These are phyloP conservation scores for Mimas tiliae DNA, from an alignment of 2,888 invertebrate genomes.

Conservation along the genomic window DNA sequence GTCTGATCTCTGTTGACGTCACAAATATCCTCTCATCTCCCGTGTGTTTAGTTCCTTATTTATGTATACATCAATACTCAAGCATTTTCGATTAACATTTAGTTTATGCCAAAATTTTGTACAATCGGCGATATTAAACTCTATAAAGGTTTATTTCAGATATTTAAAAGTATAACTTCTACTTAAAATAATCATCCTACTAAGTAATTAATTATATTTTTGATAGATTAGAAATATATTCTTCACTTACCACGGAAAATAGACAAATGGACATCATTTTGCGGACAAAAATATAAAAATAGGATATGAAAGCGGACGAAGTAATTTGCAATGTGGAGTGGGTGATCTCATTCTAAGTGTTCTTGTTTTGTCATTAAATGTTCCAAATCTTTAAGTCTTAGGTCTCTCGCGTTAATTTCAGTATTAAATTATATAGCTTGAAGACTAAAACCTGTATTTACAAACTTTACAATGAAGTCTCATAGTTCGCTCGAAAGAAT, in stretches of 20 bases:
- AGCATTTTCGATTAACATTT: constrained; percentile 20
- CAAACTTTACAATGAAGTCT: too few species aligned
- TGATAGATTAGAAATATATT: background rate
- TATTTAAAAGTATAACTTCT: background rate
- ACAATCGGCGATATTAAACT: constrained; percentile 24
- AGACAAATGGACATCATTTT: background rate
- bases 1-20: constrained; percentile 18
- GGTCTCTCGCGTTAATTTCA: background rate
- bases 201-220: background rate
- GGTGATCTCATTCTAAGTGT: constrained; percentile 21
- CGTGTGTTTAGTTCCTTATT: constrained; percentile 21
- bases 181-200: background rate
- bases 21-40: background rate
- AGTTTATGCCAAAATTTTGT: constrained; percentile 31
- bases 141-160: background rate
- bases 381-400: background rate
- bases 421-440: background rate
- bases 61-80: constrained; percentile 11
- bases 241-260: constrained; percentile 9
- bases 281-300: background rate
- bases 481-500: too few species aligned
- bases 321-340: constrained; percentile 31
- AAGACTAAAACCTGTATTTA: too few species aligned
- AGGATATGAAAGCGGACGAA: background rate
- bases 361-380: background rate